A percentile compares a stretch with the other conserved stretches of the same genome.
Conservation (phyloP, 2,888 invertebrate species). For the Synergus gifuensis region DNA sequence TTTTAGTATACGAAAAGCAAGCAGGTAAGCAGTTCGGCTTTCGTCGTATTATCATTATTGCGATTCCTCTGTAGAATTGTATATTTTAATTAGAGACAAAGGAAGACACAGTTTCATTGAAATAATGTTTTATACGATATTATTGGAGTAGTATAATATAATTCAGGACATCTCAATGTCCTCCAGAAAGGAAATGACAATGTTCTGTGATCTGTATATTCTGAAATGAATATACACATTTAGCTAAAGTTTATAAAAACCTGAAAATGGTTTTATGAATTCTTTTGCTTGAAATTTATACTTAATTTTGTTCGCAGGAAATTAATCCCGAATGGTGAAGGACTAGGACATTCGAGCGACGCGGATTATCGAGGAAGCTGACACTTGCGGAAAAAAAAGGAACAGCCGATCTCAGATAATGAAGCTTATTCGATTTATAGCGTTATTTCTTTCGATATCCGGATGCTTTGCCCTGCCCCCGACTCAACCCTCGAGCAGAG, state of each 20-base stretch:
- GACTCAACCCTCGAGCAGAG: constrained; percentile 56
- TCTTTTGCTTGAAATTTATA: too few species aligned
- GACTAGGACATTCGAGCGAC: constrained; percentile 41
- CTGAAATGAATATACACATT: too few species aligned
- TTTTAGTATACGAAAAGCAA: background rate
- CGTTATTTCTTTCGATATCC: constrained; percentile 57
- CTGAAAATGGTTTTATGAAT: too few species aligned
- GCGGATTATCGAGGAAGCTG: constrained; percentile 14
- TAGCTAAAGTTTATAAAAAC: too few species aligned
- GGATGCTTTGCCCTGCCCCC: constrained; percentile 65
- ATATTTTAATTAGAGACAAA: background rate
- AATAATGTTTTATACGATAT: background rate
- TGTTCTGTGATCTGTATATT: too few species aligned
- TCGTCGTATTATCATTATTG: too few species aligned
- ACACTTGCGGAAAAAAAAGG: constrained; percentile 35
- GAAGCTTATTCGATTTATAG: constrained; percentile 57
- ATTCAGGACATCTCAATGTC: background rate
- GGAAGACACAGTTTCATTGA: background rate
- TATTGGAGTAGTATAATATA: background rate
- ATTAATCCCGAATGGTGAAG: constrained; percentile 30
- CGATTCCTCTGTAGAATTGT: background rate
- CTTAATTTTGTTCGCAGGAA: constrained; percentile 19
- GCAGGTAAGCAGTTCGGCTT: background rate
- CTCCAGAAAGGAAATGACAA: background rate
- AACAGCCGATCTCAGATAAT: constrained; percentile 54